A percentile compares a stretch with the other conserved stretches of the same genome.
These are phyloP conservation scores for Andrena flavipes DNA, from an alignment of 2,888 invertebrate genomes.

Conservation along the genomic window DNA sequence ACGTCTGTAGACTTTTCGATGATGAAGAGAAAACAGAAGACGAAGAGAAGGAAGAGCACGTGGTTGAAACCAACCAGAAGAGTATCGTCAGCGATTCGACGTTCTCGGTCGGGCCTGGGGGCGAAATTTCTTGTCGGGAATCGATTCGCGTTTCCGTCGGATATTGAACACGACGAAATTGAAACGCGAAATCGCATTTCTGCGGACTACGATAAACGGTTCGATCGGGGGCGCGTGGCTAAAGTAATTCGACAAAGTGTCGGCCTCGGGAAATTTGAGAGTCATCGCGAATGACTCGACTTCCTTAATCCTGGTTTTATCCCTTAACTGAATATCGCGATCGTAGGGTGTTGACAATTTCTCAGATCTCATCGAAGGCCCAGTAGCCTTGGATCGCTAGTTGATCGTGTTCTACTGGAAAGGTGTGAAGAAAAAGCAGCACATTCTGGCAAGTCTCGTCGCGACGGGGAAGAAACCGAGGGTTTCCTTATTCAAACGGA, in stretches of 20 bases:
- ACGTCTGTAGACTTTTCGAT: no score
- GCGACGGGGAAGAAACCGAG: neutral
- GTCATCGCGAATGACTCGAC: neutral
- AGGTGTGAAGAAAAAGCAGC: neutral
- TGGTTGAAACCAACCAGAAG: constrained; percentile 8
- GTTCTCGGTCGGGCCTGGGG: constrained; percentile 7
- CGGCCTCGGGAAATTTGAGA: neutral
- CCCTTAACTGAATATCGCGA: no score
- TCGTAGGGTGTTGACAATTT: no score
- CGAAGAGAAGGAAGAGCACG: neutral
- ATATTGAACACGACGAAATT: constrained; percentile 45
- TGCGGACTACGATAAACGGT: constrained; percentile 16
- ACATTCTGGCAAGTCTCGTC: constrained; percentile 10
- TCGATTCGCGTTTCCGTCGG: constrained; percentile 26
- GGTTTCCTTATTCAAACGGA: constrained; percentile 55
- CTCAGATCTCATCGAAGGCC: neutral
- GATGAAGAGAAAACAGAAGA: no score
- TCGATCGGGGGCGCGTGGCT: neutral
- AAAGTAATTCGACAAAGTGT: constrained; percentile 13
- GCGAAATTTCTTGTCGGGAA: constrained; percentile 21
- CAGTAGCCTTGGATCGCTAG: neutral
- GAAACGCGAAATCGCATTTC: constrained; percentile 33
- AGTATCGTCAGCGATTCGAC: constrained; percentile 27
- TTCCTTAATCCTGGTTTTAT: neutral
- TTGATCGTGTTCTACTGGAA: neutral